Conservation (phyloP, 1,140 invertebrate species). For the Eumeta japonica region DNA sequence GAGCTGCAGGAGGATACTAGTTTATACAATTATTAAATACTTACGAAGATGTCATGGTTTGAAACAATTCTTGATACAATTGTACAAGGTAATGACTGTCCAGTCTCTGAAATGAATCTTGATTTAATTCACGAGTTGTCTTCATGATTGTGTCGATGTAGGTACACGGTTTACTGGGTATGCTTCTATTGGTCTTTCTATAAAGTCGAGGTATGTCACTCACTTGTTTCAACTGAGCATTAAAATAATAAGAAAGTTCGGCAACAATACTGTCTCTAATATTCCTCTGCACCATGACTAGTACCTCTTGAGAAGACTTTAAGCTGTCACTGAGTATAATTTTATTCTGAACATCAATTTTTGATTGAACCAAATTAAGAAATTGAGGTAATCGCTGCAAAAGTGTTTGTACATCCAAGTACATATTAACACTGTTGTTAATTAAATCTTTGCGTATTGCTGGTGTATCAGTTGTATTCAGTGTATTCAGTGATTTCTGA, state of each 20-base stretch:
- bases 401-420: constrained; percentile 31
- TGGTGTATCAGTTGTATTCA: no score
- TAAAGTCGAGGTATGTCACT: constrained; percentile 90
- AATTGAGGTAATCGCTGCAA: constrained; percentile 47
- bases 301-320: constrained; percentile 46
- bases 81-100: constrained; percentile 57
- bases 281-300: constrained; percentile 53
- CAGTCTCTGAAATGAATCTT: constrained; percentile 56
- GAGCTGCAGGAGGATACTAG: no score
- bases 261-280: constrained; percentile 61
- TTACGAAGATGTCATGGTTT: constrained; percentile 68
- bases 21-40: no score
- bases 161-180: constrained; percentile 73
- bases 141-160: constrained; percentile 74
- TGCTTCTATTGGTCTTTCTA: constrained; percentile 86
- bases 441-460: no score
- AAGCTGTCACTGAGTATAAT: constrained; percentile 45
- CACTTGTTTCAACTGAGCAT: constrained; percentile 69
- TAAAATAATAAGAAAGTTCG: constrained; percentile 59
- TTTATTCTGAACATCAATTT: constrained; percentile 35
- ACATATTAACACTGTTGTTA: constrained; percentile 35
- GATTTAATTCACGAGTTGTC: constrained; percentile 63
- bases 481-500: constrained; percentile 16
- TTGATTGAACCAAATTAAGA: constrained; percentile 42
- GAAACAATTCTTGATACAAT: constrained; percentile 61